Base-by-base conservation (phyloP, 2,888 invertebrate genomes). In the Temnothorax unifasciatus region DNA sequence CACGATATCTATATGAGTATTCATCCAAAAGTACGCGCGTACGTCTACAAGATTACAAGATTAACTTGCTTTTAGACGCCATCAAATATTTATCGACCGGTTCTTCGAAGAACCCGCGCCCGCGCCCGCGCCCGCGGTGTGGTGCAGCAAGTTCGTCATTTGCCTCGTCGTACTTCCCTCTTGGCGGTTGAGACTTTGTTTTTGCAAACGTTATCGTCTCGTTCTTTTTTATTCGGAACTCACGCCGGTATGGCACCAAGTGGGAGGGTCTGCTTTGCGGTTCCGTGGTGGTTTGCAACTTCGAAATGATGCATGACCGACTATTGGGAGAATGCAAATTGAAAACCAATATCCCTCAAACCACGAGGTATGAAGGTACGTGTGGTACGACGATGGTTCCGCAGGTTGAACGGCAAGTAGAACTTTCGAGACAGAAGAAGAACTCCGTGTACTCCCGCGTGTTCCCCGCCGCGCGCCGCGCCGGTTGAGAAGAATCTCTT, bases 271-370 rank as follows among this genome's bases (percentile, higher is more conserved):
- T 63, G 83, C 66, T 83, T 47, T 71, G 75, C 61, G 76, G 82
- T 68, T 61, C 57, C 68, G n/a, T 34, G 75, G 74, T 81, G 86
- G 87, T 87, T 89, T 85, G 85, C 87, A 87, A 88, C 85, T 88
- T 77, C 82, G 84, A 84, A 86, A 91, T 91, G 88, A 90, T 89
- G 90, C 91, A 91, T 85, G 83, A 86, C 47, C 88, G 87, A 89
- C 87, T 90, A 91, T 88, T 83, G 90, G 88, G 87, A 86, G 90
- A 92, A 92, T 91, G 92, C 91, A 93, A 93, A 93, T 93, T 92
- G 92, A 93, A 93, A 93, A 92, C 92, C 92, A 90, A 93, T 93
- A 93, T 88, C 87, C 81, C 83, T 86, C 84, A 84, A 71, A 87
- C 86, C 85, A 86, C 75, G 83, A 52, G 74, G 85, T 82, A 69